Evolutionary conservation across 2,797 vertebrate genomes (phyloP).

Genomic region (Cephalopachus bancanus): DNA sequence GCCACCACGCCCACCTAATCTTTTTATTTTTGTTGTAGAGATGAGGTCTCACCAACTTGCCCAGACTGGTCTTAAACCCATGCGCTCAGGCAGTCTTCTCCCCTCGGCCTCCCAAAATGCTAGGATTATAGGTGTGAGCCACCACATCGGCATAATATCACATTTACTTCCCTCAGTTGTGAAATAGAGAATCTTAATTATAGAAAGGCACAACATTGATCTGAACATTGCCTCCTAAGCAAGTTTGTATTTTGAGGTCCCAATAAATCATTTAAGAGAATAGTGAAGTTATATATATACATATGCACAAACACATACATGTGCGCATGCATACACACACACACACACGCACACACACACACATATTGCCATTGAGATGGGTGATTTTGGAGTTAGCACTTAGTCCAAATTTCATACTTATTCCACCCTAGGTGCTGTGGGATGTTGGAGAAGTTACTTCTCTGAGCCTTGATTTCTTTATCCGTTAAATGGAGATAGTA

Average conservation of each 20-base stretch:
- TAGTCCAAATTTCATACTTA: not conserved
- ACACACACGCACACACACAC: no score
- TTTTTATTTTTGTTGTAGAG: no score
- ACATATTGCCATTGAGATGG: not conserved
- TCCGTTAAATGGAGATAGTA: not conserved
- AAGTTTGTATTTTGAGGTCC: constrained; percentile 11
- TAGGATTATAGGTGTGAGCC: no score
- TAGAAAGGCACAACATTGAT: constrained; percentile 9
- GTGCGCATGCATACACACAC: no score
- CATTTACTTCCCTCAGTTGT: not conserved
- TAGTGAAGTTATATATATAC: not conserved
- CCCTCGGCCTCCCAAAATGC: no score
- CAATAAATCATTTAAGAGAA: not conserved
- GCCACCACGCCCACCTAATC: no score
- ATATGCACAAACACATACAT: no score
- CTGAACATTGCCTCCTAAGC: not conserved
- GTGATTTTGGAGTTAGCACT: not conserved
- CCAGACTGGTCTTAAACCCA: no score
- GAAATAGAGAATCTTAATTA: not conserved
- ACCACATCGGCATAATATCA: not conserved
- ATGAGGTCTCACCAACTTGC: no score
- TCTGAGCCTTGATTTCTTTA: not conserved
- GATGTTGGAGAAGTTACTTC: not conserved
- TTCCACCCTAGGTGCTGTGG: not conserved
- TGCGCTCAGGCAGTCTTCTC: no score